Conservation (phyloP, 2,797 vertebrate genomes). For the Myripristis murdjan region DNA sequence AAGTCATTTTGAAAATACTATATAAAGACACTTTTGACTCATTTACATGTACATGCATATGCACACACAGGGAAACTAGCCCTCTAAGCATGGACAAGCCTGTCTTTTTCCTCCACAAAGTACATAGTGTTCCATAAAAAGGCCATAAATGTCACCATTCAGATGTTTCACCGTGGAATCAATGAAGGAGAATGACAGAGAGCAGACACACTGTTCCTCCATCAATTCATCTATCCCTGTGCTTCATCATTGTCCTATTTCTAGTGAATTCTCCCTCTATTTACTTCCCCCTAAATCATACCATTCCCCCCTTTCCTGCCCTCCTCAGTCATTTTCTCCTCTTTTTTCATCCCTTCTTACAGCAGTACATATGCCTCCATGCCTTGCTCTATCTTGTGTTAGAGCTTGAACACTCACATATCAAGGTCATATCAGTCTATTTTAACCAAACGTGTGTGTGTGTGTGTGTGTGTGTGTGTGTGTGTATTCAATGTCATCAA, state of each 20-base stretch:
- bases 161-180: constrained; percentile 5
- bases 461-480: not conserved
- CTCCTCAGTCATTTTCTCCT: not conserved
- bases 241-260: not conserved
- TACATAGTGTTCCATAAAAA: constrained; percentile 2
- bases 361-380: not conserved
- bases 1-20: too few relatives aligned
- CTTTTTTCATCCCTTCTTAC: not conserved
- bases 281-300: constrained; percentile 29
- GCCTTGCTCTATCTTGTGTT: not conserved
- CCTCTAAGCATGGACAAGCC: too few relatives aligned
- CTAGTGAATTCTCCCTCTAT: constrained; percentile 17
- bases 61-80: too few relatives aligned
- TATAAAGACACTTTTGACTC: too few relatives aligned
- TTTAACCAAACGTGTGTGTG: not conserved
- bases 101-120: not conserved
- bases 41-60: too few relatives aligned
- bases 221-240: constrained; percentile 5
- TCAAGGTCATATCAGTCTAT: constrained; percentile 23
- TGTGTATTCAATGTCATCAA: not conserved
- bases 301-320: not conserved
- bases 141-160: constrained; percentile 20
- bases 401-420: constrained; percentile 16
- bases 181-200: not conserved
- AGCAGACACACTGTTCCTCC: constrained; percentile 5